Conservation (phyloP, 2,888 invertebrate species). For the Drosophila atripex region DNA sequence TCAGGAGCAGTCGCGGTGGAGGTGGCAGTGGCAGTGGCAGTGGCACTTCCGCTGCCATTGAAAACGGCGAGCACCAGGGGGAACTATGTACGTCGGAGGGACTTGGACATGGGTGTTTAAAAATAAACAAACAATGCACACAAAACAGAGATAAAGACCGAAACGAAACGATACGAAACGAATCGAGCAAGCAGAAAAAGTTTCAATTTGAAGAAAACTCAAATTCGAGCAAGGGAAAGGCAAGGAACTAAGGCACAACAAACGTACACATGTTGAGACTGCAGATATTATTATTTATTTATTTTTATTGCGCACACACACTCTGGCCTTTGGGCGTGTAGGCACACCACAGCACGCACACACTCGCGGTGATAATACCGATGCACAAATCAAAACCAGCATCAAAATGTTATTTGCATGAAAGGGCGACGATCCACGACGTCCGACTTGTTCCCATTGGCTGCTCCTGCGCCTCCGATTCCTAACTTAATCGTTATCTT, state of each 20-base stretch:
- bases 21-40: constrained; percentile 24
- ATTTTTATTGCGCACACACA: constrained; percentile 59
- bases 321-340: constrained; percentile 14
- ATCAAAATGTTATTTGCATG: constrained; percentile 62
- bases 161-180: constrained; percentile 34
- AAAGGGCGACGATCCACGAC: constrained; percentile 49
- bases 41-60: constrained; percentile 69
- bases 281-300: constrained; percentile 73
- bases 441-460: not conserved
- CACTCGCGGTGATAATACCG: constrained; percentile 6
- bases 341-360: constrained; percentile 10
- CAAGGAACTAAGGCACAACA: constrained; percentile 13
- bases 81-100: constrained; percentile 23
- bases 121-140: constrained; percentile 72
- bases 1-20: constrained; percentile 21
- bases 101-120: constrained; percentile 62
- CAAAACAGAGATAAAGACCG: constrained; percentile 30
- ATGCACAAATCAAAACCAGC: constrained; percentile 59
- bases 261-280: constrained; percentile 73
- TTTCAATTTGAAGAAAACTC: constrained; percentile 35
- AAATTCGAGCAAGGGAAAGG: constrained; percentile 33
- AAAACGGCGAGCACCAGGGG: constrained; percentile 38
- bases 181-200: constrained; percentile 33
- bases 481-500: constrained; percentile 27
- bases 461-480: constrained; percentile 9